Base-by-base conservation (phyloP, 2,888 invertebrate genomes). In the Eupeodes luniger region DNA sequence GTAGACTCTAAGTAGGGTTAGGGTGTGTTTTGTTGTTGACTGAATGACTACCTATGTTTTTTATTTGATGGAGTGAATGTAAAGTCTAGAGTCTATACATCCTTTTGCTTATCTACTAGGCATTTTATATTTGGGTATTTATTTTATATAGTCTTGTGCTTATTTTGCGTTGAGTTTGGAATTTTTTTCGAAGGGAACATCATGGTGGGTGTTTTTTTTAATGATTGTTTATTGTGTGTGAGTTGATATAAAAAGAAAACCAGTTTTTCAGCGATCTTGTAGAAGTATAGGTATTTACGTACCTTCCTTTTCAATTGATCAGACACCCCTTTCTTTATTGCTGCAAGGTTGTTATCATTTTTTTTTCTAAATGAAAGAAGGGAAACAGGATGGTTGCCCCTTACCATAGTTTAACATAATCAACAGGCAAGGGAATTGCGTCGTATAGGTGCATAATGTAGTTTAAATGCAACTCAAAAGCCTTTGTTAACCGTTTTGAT, bases 321-420 rank as follows among this genome's bases (percentile, higher is more conserved):
- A 10, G 49, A 66, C 81, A 85, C 85, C 80, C 79, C 79, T 84
- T 84, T 84, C 79, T 81, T 85, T 80, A 44, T 78, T 55, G 19
- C 47, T 62, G 61, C 64, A 70, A 62, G 70, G 57, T 72, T 85
- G 51, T 62, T 55, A 70, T 80, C 51, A n/a, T 55, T 44, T 55
- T n/a, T 40, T 40, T 40, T 40, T 40, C 9, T 5, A 7, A 61
- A 16, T 62, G 49, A 27, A 16, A 40, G 19, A 44, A 66, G n/a
- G 49, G 57, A 40, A 72, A 74, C 66, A 59, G 44, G 59, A 78
- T 66, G 9, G 40, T 40, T 7, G 2, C 36, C 40, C 5, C 40
- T 9, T 40, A 27, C 27, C 27, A 4, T 5, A 40, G 6, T 40
- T 40, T 40, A 40, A 40, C 40, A 40, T 47, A 34, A 27, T 49